Evolutionary conservation across 2,797 vertebrate species (phyloP), one percentile per base, ranked within the genome.

Genomic region (Otus scops): DNA sequence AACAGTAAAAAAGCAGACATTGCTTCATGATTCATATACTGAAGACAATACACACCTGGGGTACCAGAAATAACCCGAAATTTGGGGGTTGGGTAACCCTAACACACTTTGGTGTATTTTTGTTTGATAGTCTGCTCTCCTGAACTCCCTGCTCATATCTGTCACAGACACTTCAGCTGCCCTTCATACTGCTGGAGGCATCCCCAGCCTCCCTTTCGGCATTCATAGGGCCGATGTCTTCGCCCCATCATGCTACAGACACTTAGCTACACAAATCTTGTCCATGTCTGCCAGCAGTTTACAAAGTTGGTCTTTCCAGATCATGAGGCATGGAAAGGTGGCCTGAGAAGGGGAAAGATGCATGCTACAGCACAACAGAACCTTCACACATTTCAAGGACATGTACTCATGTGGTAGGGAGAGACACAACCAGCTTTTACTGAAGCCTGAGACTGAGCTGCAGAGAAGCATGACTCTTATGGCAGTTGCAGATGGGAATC

Each of bases 131-230:
- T 13, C 28, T 74, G 14, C 10, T 74, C 75, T 83, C 59, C 59
- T 51, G 48, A 84, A 30, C 14, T n/a, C 16, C 7, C 30, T 0
- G 0, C 43, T 78, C 70, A 67, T n/a, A 7, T 22, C 39, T 4
- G 3, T 47, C 78, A 85, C 45, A 14, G 4, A 5, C 21, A 28
- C 41, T 80, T 50, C 51, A 69, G 34, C 51, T 86, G 38, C 19
- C 32, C 56, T 69, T 77, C 54, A 27, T 5, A 3, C 27, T 64
- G 19, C 4, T 50, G 43, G 57, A 81, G 43, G 39, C 21, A 77
- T 34, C 24, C 32, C n/a, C 53, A 87, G 39, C 24, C 22, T 86
- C 27, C 12, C 36, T 71, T 23, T 7, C 75, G 71, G 23, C n/a
- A 54, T 47, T 47, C 53, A 32, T 3, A 34, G 27, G 50, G 59